Conservation (phyloP, 2,113 vertebrate species). For the Otis tarda region DNA sequence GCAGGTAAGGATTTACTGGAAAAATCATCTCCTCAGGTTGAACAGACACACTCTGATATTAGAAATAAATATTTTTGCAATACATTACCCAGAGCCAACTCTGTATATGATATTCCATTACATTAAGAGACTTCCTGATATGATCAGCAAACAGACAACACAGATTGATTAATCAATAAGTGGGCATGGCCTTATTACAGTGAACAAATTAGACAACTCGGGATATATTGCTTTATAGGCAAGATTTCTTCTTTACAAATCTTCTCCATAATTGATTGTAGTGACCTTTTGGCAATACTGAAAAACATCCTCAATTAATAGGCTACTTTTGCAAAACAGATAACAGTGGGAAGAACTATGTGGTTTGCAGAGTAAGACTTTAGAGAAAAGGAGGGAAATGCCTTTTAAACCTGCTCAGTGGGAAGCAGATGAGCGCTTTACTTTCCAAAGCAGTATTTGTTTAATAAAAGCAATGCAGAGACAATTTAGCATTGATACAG, state of each 20-base stretch:
- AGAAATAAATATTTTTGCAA: conserved; percentile 58
- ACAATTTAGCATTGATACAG: background rate
- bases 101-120: conserved; percentile 62
- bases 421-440: conserved; percentile 17
- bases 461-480: background rate
- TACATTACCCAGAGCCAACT: conserved; percentile 1
- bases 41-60: background rate
- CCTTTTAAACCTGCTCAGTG: background rate
- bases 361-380: background rate
- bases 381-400: background rate
- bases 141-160: conserved; percentile 56
- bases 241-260: conserved; percentile 73
- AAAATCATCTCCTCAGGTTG: background rate
- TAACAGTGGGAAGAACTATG: background rate
- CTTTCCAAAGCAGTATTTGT: conserved; percentile 12
- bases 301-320: conserved; percentile 68
- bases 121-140: conserved; percentile 67
- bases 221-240: conserved; percentile 71
- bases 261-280: conserved; percentile 68
- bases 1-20: background rate
- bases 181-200: conserved; percentile 75
- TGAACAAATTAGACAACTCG: conserved; percentile 73
- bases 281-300: conserved; percentile 67
- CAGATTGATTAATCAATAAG: conserved; percentile 79
- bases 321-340: conserved; percentile 38